Evolutionary conservation across 2,888 invertebrate species (phyloP), one percentile per base, ranked within the genome.

Genomic region (Coleophora flavipennella): DNA sequence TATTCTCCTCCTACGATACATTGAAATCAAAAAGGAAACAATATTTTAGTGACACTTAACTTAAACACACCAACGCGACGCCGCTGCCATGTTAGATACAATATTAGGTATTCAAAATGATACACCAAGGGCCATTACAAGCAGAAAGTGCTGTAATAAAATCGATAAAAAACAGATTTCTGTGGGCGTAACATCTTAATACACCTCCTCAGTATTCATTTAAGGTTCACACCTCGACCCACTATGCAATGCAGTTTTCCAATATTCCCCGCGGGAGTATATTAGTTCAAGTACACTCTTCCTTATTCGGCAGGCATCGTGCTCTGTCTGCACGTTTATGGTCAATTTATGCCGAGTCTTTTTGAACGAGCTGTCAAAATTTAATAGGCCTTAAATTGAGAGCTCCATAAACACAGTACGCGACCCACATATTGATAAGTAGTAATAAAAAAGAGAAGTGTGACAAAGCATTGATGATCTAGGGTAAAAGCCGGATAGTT

Each of bases 211-310:
- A 43, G 48, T 51, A 55, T 52, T 57, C 55, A 60, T 56, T 56
- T 56, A 52, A 53, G 50, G 41, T 61, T 59, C 63, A 64, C 59
- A 63, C 58, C 36, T 49, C 59, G 10, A 48, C 69, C 65, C 63
- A 67, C 65, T 53, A 35, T 40, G 47, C 50, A 52, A 8, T 55
- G 54, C 59, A 48, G 49, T 58, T 58, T 54, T 58, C 53, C 57
- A 56, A 55, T 56, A 53, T 54, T 56, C 49, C 57, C 56, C 57
- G 51, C 57, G 59, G 53, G 51, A 61, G 62, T 63, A 68, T 72
- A 69, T 72, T 73, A 70, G 68, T 72, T 71, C 74, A 76, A 77
- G 71, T 75, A 71, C 65, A 65, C 58, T 69, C 71, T 72, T 73
- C 73, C 73, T 73, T 69, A 67, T 62, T 51, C 42, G 48, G 46